These are phyloP conservation scores for Nothocercus julius DNA, from an alignment of 2,113 vertebrate genomes.

Conservation along the genomic window DNA sequence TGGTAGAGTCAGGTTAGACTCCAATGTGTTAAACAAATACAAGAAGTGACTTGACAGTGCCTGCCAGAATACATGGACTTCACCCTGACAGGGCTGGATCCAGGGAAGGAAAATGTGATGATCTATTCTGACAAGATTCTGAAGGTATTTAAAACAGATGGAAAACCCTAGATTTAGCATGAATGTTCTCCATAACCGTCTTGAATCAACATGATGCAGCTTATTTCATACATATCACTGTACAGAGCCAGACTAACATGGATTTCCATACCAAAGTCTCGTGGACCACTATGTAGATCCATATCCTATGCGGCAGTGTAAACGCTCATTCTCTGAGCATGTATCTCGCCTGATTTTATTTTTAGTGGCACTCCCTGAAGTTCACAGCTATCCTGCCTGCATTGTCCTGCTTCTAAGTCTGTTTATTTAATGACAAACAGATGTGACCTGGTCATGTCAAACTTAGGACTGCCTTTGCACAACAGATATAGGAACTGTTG, in stretches of 20 bases:
- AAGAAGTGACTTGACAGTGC: conserved; percentile 47
- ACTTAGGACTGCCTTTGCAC: neutral
- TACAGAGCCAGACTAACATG: neutral
- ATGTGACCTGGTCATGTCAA: neutral
- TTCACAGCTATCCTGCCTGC: neutral
- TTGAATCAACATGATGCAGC: neutral
- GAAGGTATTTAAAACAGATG: conserved; percentile 36
- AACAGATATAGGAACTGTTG: neutral
- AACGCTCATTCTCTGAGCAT: neutral
- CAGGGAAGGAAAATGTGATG: neutral
- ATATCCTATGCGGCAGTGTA: neutral
- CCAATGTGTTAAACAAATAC: conserved; percentile 47
- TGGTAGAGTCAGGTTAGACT: conserved; percentile 35
- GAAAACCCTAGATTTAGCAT: neutral
- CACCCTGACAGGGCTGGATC: conserved; percentile 26
- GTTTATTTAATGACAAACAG: neutral
- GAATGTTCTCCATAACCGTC: neutral
- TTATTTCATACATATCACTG: neutral
- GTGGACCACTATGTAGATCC: neutral
- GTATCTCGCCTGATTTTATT: neutral
- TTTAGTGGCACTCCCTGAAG: neutral
- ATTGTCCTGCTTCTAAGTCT: neutral
- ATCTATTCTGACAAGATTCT: conserved; percentile 62
- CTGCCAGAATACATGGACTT: conserved; percentile 36
- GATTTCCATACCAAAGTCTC: conserved; percentile 13